Evolutionary conservation across 1,140 invertebrate species (phyloP), one percentile per base, ranked within the genome.

Genomic region (Scaptodrosophila lebanonensis): DNA sequence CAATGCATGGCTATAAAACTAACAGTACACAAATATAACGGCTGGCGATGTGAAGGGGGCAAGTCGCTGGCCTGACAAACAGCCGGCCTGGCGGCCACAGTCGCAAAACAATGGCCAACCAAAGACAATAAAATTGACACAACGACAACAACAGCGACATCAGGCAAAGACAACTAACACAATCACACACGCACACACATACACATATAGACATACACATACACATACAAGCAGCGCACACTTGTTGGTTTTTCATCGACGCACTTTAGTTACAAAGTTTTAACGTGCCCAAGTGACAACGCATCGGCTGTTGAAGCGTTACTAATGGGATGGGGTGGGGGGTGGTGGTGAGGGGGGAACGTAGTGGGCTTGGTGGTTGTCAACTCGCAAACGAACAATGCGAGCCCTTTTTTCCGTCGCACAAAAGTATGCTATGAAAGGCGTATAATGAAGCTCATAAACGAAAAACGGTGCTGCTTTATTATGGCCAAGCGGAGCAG

Each of bases 381-480:
- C 17, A 63, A 64, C 51, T 63, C 36, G 48, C 52, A 49, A 15
- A 32, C 15, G 13, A 47, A 49, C 39, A 65, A 65, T 22, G 22
- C 39, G 40, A 54, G 35, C 44, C 56, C 43, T 15, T 11, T 29
- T 27, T 11, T n/a, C 17, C 27, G 36, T 27, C 48, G 48, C 75
- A 47, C 50, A 59, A 75, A 79, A 83, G 75, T 79, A 62, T 79
- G 75, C 75, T 79, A 79, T 48, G 53, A 70, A 76, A 76, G 27
- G 64, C 65, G 70, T 51, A 73, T 79, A 79, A 79, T 79, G 75
- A 79, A 79, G 65, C 75, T 79, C 62, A 70, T 62, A 75, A 75
- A 76, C 61, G 70, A 52, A 42, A 30, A 36, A 66, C 30, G 50
- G 47, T 35, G 48, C 53, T 48, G 42, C 13, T 60, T 35, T 35